These are phyloP conservation scores for Lordiphosa collinella DNA, from an alignment of 1,140 invertebrate species.

Conservation along the genomic window DNA sequence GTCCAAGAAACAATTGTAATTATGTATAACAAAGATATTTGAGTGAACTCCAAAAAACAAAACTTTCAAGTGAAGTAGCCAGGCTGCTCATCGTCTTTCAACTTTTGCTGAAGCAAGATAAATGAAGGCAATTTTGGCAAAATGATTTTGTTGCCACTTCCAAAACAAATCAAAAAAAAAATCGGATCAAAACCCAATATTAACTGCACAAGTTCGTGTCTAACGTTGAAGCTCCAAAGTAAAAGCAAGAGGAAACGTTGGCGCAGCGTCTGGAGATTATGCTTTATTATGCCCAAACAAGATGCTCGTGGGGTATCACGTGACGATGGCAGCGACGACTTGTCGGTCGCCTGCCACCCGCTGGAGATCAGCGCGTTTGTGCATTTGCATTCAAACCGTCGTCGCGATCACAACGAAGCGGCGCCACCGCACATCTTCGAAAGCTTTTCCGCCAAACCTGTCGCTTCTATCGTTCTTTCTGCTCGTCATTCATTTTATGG, in stretches of 20 bases:
- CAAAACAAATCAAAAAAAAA: slow-evolving; percentile 32
- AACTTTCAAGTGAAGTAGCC: slow-evolving; percentile 63
- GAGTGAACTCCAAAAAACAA: slow-evolving; percentile 30
- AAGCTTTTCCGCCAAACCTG: slow-evolving; percentile 21
- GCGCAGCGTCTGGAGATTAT: background rate
- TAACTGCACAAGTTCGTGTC: slow-evolving; percentile 2
- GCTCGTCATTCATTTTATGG: slow-evolving; percentile 47
- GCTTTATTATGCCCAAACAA: background rate
- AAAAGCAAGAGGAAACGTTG: slow-evolving; percentile 53
- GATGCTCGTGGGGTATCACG: slow-evolving; percentile 4
- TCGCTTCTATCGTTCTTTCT: slow-evolving; percentile 44
- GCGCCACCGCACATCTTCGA: slow-evolving; percentile 31
- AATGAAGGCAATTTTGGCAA: slow-evolving; percentile 47
- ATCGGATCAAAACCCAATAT: slow-evolving; percentile 41
- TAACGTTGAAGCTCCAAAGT: slow-evolving; percentile 26
- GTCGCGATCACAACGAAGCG: slow-evolving; percentile 57
- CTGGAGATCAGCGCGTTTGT: slow-evolving; percentile 56
- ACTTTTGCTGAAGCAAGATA: slow-evolving; percentile 30
- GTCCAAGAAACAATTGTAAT: slow-evolving; percentile 48
- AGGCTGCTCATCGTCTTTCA: slow-evolving; percentile 25
- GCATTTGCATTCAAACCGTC: slow-evolving; percentile 75
- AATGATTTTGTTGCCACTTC: slow-evolving; percentile 41
- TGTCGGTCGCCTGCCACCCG: slow-evolving; percentile 24
- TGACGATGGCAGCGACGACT: background rate
- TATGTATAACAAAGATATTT: slow-evolving; percentile 56